Evolutionary conservation across 23 tunicate genomes (phyloP).

Genomic region (Halocynthia aurantium): DNA sequence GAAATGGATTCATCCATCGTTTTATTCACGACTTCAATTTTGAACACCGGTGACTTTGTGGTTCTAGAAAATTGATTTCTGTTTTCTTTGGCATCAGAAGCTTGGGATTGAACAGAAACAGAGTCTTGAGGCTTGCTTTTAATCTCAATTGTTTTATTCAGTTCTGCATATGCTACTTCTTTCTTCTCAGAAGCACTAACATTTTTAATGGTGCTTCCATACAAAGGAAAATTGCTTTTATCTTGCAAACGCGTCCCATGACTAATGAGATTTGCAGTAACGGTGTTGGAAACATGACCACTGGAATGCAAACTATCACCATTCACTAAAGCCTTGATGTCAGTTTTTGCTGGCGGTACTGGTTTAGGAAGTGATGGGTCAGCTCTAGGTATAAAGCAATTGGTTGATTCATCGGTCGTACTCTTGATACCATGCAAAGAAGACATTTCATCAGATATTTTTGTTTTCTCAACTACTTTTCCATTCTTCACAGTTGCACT

Average conservation of each 20-base stretch:
- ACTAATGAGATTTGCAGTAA: neutral
- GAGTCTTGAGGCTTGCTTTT: neutral
- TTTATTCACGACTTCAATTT: neutral
- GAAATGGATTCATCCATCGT: conserved; percentile 12
- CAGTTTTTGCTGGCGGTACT: conserved; percentile 1
- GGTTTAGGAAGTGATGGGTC: no score
- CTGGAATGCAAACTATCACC: conserved; percentile 27
- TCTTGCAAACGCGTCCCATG: conserved; percentile 1
- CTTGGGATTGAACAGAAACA: no score
- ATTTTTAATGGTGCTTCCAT: neutral
- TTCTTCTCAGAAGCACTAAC: neutral
- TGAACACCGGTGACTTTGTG: neutral
- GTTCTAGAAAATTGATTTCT: neutral
- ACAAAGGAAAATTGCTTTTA: conserved; percentile 6
- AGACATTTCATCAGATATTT: no score
- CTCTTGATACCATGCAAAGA: no score
- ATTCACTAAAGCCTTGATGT: neutral
- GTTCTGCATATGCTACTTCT: neutral
- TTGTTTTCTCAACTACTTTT: no score
- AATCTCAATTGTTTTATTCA: neutral
- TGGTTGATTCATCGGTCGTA: no score
- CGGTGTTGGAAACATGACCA: neutral
- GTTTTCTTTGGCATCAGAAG: no score
- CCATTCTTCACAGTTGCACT: no score
- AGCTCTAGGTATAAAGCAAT: no score